These are phyloP conservation scores for Tryphoninae sp. DNA, from an alignment of 2,888 invertebrate species.

Conservation along the genomic window DNA sequence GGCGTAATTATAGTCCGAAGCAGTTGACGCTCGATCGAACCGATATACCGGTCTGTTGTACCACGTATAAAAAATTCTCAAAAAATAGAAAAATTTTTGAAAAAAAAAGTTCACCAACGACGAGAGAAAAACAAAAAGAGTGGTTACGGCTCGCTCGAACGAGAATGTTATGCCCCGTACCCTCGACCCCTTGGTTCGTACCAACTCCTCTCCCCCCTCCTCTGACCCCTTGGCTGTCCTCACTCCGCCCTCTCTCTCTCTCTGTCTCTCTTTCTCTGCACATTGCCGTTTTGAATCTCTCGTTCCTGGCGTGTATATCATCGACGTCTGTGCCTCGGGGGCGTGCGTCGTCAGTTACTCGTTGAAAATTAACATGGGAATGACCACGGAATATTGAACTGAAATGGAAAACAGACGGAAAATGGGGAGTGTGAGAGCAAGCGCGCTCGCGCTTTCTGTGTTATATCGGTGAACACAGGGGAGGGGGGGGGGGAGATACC, in stretches of 20 bases:
- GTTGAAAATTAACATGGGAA: conserved; percentile 80
- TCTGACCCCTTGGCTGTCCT: too few species aligned
- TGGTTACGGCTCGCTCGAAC: conserved; percentile 65
- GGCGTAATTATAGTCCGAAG: background rate
- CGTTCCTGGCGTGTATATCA: conserved; percentile 71
- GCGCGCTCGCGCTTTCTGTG: too few species aligned
- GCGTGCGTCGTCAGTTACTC: conserved; percentile 74
- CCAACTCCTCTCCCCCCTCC: background rate
- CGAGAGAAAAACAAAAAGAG: conserved; percentile 19
- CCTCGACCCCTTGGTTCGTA: conserved; percentile 6
- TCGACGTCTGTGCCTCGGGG: conserved; percentile 77
- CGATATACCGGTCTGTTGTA: background rate
- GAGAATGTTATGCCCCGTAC: conserved; percentile 67
- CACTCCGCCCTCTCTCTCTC: conserved; percentile 8
- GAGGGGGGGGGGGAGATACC: background rate
- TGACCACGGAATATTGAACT: conserved; percentile 76
- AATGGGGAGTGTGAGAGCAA: background rate
- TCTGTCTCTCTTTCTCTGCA: conserved; percentile 10
- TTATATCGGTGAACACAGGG: background rate
- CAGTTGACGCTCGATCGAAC: conserved; percentile 5
- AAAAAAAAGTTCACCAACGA: background rate
- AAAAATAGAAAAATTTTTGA: conserved; percentile 18
- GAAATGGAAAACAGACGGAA: conserved; percentile 60
- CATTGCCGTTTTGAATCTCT: conserved; percentile 48
- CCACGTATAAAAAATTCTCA: conserved; percentile 4